A percentile compares a stretch with the other conserved stretches of the same genome.
Conservation (phyloP, 2,113 vertebrate species). For the Speoplatyrhinus poulsoni region DNA sequence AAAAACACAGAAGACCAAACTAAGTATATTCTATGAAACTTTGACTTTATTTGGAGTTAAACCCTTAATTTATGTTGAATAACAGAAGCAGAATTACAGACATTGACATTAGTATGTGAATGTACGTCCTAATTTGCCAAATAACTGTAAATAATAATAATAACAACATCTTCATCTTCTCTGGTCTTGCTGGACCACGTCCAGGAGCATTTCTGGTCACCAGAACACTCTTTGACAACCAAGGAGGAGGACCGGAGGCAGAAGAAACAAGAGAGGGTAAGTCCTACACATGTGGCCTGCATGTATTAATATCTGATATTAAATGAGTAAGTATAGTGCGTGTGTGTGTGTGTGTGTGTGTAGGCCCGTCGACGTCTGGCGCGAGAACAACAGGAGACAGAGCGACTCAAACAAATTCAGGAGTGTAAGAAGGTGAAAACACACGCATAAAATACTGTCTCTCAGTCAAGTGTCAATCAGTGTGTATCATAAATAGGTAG, state of each 20-base stretch:
- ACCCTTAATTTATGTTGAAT: no score
- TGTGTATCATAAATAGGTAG: background rate
- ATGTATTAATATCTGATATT: background rate
- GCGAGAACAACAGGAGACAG: slow-evolving; percentile 56
- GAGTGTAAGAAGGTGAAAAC: slow-evolving; percentile 63
- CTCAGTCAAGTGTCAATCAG: background rate
- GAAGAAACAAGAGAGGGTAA: slow-evolving; percentile 61
- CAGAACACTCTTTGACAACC: background rate
- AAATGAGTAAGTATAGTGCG: background rate
- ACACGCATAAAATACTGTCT: background rate
- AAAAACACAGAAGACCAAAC: background rate
- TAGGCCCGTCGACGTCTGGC: slow-evolving; percentile 54
- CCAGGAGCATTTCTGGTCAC: background rate
- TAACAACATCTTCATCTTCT: background rate
- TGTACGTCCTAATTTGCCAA: no score
- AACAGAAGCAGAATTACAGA: no score
- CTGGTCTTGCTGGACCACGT: no score
- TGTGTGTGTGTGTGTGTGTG: background rate
- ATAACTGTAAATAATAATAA: no score
- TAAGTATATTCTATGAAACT: no score
- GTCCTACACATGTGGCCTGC: background rate
- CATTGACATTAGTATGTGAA: no score
- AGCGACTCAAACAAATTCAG: slow-evolving; percentile 62
- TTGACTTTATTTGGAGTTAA: no score
- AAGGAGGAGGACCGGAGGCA: slow-evolving; percentile 26